phyloP scores from a whole-genome alignment of 2,797 vertebrate genomes.

The Carcharodon carcharias region DNA sequence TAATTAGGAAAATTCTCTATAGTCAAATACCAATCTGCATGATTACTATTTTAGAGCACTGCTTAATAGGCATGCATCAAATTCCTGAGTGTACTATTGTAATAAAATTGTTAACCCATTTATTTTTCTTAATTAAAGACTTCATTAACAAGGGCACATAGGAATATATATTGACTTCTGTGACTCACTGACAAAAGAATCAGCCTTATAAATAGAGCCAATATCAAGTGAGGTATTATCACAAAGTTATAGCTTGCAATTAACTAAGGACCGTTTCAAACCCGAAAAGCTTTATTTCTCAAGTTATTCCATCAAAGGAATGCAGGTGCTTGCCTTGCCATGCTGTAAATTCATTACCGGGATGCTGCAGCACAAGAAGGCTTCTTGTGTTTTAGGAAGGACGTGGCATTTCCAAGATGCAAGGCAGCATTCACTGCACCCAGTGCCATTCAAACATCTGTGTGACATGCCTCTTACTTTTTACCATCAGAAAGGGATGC shows the following conservation, averaged over 20 bases:
- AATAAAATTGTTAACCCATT: constrained; percentile 18
- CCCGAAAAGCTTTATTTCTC: constrained; percentile 20
- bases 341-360: neutral
- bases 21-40: neutral
- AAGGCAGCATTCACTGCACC: neutral
- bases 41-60: neutral
- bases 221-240: constrained; percentile 18
- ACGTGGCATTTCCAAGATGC: neutral
- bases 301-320: neutral
- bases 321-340: neutral
- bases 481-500: neutral
- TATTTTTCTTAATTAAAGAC: constrained; percentile 8
- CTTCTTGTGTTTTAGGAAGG: neutral
- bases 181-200: neutral
- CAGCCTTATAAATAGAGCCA: constrained; percentile 17
- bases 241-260: constrained; percentile 6
- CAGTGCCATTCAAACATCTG: neutral
- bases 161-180: neutral
- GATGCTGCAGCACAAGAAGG: neutral
- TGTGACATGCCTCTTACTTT: neutral
- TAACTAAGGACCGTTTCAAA: constrained; percentile 29
- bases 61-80: neutral
- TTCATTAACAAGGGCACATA: neutral
- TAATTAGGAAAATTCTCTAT: neutral
- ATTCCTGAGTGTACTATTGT: neutral